Base-by-base conservation (phyloP, 2,888 invertebrate species). In the Nomada fucata region DNA sequence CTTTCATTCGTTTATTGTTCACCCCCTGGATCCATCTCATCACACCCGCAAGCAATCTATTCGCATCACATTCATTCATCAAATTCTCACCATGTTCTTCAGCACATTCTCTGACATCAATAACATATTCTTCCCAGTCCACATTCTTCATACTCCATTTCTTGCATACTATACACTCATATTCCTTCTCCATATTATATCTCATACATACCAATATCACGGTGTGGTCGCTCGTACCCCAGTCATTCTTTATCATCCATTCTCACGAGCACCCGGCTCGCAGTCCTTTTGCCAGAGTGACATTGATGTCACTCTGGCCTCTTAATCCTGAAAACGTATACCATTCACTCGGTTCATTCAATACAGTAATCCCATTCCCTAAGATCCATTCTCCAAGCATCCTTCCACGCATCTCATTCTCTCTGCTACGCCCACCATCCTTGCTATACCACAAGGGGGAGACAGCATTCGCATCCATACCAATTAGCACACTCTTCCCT, bases 391-490 rank as follows among this genome's bases (percentile, higher is more conserved):
- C 55, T 23, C 26, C 55, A 2, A 55, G 13, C 26, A 55, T 13
- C 57, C 64, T 23, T 20, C 57, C 73, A 29, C 55, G 55, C 64
- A 44, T 18, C 10, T 63, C 74, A 36, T 36, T 74, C 23, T 65
- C 65, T 36, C 65, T 59, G 9, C 67, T 44, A 7, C 67, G 29
- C 0, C 23, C 29, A 1, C 26, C 53, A 0, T 57, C 64, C 47
- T 70, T 76, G 20, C 76, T 70, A 2, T 15, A 72, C 88, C 89
- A 89, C 18, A 88, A 23, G 7, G 75, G 81, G 0, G 87, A 87
- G 5, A 82, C 69, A 0, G 87, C 88, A 68, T 89, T 88, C 18
- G 87, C 88, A 78, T 89, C 86, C 72, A 86, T 81, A 0, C 87
- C 85, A 0, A 87, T 7, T 15, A 26, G 4, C 11, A 59, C 59